Base-by-base conservation (phyloP, 2,113 vertebrate species). In the Addax nasomaculatus region DNA sequence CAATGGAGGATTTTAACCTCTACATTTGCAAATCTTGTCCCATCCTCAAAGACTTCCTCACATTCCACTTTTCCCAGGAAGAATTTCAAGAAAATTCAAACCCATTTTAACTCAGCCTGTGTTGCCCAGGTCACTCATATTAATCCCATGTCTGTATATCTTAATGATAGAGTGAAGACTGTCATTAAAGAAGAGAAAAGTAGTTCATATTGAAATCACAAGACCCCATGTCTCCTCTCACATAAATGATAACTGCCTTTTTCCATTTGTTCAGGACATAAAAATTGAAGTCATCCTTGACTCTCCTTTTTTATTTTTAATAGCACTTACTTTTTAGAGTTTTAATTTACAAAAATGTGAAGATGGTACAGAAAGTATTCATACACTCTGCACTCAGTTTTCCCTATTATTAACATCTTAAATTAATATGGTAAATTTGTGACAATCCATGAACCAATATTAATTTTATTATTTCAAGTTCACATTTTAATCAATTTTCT, bases 131-230 rank as follows among this genome's bases (percentile, higher is more conserved):
- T 70, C n/a, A 27, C 6, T 55, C 27, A 3, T 7, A 5, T 47
- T 57, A 53, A 14, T 30, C 25, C 57, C 13, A 0, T 43, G 13
- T 64, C 8, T 70, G 1, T 9, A 43, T 43, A 51, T 85, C 16
- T 23, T 53, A 29, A 81, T 12, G 12, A 73, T 5, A 7, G 5
- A 55, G 23, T 25, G 0, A 1, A 11, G 33, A 23, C 6, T 7
- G 36, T 80, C 2, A 3, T 12, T 4, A 3, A 27, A 2, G 9
- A 86, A 79, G 5, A 7, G 2, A 45, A 39, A 89, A 49, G 39
- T 4, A 79, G 16, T 36, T 57, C 11, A 1, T 30, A 45, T 15
- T 29, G n/a, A 51, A 30, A 45, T 85, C 88, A 53, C 2, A n/a
- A 6, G 11, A 79, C 2, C 13, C 23, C 7, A 36, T 5, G 5